phyloP scores from a whole-genome alignment of 2,797 vertebrate genomes.

The Crenuchus spilurus region DNA sequence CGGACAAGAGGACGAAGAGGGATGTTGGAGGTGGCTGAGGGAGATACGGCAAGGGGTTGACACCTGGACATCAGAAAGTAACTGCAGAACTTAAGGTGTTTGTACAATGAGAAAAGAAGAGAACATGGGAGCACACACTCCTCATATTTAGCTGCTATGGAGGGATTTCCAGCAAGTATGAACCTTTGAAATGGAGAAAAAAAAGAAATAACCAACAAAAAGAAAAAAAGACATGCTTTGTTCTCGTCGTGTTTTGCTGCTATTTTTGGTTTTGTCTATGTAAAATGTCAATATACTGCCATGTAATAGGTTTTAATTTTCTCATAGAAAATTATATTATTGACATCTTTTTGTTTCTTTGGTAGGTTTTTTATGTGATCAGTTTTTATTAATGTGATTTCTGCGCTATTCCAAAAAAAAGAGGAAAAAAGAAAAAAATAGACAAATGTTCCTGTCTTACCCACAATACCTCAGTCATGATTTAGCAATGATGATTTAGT shows the following conservation, averaged over 20 bases:
- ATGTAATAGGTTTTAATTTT: conserved; percentile 91
- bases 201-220: conserved; percentile 62
- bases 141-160: conserved; percentile 92
- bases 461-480: conserved; percentile 94
- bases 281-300: conserved; percentile 93
- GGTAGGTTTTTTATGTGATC: conserved; percentile 85
- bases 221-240: conserved; percentile 83
- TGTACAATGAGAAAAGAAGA: conserved; percentile 75
- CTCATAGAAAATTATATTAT: conserved; percentile 95
- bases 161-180: conserved; percentile 88
- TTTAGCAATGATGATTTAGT: conserved; percentile 75
- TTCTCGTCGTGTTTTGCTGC: conserved; percentile 95
- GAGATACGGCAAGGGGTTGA: conserved; percentile 77
- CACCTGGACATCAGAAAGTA: conserved; percentile 78
- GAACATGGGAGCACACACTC: conserved; percentile 80
- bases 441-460: conserved; percentile 84
- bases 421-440: conserved; percentile 71
- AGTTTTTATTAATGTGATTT: conserved; percentile 90
- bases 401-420: conserved; percentile 92
- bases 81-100: conserved; percentile 82
- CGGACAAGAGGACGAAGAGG: conserved; percentile 75
- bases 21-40: conserved; percentile 70
- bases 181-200: conserved; percentile 64
- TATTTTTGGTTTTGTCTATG: conserved; percentile 88
- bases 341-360: conserved; percentile 86